phyloP scores from a whole-genome alignment of 2,113 vertebrate genomes.

The Platysteira castanea region DNA sequence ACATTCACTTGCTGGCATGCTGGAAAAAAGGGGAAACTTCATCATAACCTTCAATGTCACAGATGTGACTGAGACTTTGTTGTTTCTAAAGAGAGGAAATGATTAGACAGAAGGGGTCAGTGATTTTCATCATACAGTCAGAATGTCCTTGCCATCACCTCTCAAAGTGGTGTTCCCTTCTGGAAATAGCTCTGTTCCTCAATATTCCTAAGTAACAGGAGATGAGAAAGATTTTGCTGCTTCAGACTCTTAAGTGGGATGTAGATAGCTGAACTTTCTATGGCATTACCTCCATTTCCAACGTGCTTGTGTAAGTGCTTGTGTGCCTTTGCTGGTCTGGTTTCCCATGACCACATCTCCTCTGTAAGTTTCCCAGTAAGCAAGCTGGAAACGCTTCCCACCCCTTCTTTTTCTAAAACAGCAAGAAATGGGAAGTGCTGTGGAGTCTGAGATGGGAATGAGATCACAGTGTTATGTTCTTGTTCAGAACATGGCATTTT shows the following conservation, averaged over 20 bases:
- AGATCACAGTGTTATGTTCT: conserved; percentile 43
- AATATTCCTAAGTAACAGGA: neutral
- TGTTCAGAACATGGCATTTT: conserved; percentile 22
- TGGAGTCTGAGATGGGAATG: neutral
- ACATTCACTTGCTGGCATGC: neutral
- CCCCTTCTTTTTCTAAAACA: neutral
- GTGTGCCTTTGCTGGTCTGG: neutral
- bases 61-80: neutral
- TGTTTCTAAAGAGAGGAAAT: neutral
- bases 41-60: neutral
- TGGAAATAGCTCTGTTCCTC: neutral
- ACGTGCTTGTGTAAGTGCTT: neutral
- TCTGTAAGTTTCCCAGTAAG: conserved; percentile 10
- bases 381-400: conserved; percentile 16
- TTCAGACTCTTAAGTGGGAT: neutral
- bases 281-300: neutral
- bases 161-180: neutral
- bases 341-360: neutral
- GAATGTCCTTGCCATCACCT: neutral
- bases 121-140: neutral
- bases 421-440: conserved; percentile 8
- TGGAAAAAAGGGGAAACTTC: neutral
- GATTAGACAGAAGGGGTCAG: neutral
- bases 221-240: neutral
- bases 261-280: neutral